Conservation (phyloP, 2,113 vertebrate species). For the Bagarius yarrelli region DNA sequence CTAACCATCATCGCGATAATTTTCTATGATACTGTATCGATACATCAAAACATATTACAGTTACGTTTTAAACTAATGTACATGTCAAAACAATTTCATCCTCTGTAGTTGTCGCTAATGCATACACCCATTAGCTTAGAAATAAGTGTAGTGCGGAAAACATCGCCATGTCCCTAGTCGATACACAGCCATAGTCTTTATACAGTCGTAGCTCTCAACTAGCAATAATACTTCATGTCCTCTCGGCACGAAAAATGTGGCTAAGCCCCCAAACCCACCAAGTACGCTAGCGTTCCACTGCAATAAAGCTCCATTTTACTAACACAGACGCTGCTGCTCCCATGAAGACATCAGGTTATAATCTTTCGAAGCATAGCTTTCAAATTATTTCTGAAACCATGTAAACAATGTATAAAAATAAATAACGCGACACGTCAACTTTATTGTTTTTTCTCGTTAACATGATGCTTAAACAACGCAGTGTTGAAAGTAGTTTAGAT, state of each 20-base stretch:
- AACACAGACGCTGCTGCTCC: background rate
- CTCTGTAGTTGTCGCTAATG: too few species aligned
- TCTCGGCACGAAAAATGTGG: background rate
- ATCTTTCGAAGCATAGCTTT: background rate
- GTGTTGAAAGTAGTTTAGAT: background rate
- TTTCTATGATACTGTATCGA: too few species aligned
- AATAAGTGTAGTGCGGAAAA: too few species aligned
- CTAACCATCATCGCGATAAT: too few species aligned
- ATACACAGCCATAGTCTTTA: background rate
- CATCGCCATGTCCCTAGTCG: too few species aligned
- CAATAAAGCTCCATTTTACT: background rate
- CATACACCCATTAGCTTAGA: too few species aligned
- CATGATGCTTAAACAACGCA: background rate
- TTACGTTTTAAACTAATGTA: too few species aligned
- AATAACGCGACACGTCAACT: background rate
- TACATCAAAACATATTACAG: too few species aligned
- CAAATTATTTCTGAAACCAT: conserved; percentile 14
- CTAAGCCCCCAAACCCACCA: background rate
- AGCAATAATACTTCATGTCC: background rate
- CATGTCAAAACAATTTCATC: too few species aligned
- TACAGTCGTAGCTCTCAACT: background rate
- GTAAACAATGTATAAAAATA: background rate
- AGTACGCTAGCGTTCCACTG: background rate
- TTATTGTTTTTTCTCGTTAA: background rate
- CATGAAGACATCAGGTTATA: background rate